A percentile compares a stretch with the other conserved stretches of the same genome.
Conservation (phyloP, 2,888 invertebrate genomes). For the Pilophorus perplexus region DNA sequence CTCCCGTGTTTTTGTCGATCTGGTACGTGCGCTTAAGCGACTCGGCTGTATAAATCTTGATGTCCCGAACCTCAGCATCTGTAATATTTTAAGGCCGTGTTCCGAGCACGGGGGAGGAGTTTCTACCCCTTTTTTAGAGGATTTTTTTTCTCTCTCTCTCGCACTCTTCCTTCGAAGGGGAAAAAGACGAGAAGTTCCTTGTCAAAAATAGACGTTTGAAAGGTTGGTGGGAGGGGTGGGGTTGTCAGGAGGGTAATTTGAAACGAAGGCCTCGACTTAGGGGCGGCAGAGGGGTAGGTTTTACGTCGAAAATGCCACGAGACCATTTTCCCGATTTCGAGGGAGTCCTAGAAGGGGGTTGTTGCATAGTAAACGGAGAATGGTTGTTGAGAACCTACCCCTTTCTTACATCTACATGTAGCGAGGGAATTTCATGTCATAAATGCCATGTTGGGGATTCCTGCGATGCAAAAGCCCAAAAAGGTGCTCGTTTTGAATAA, state of each 20-base stretch:
- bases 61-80: not conserved
- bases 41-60: not conserved
- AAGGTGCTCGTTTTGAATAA: too few relatives aligned
- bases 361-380: too few relatives aligned
- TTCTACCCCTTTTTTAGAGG: slow-evolving; percentile 6
- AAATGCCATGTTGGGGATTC: too few relatives aligned
- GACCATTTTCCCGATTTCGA: not conserved
- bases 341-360: too few relatives aligned
- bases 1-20: too few relatives aligned
- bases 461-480: too few relatives aligned
- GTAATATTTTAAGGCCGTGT: slow-evolving; percentile 5
- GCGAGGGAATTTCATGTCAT: too few relatives aligned
- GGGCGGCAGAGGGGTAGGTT: not conserved
- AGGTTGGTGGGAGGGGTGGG: not conserved
- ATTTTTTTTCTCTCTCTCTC: too few relatives aligned
- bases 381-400: not conserved
- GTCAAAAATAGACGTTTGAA: slow-evolving; percentile 10
- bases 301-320: not conserved
- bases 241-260: slow-evolving; percentile 19
- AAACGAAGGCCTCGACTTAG: not conserved
- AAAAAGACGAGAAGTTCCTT: slow-evolving; percentile 8
- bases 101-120: too few relatives aligned
- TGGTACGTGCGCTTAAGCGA: too few relatives aligned
- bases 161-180: not conserved
- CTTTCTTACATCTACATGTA: not conserved